Conservation (phyloP, 2,888 invertebrate genomes). For the Stenurella melanura region DNA sequence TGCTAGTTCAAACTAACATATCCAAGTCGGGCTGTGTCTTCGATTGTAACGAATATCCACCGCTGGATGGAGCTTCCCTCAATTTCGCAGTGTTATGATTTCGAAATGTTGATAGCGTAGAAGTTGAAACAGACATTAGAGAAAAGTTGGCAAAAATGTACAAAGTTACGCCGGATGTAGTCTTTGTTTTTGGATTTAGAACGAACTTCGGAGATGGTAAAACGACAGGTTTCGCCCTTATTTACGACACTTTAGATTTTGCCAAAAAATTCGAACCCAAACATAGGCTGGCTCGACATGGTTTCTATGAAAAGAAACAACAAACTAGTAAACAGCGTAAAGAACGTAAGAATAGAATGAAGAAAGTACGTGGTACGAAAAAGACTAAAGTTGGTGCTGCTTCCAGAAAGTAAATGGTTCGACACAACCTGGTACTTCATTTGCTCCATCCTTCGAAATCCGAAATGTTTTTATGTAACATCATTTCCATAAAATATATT, state of each 20-base stretch:
- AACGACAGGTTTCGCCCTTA: slow-evolving; percentile 96
- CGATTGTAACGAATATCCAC: too few relatives aligned
- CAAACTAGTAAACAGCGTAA: slow-evolving; percentile 99
- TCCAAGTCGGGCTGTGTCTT: too few relatives aligned
- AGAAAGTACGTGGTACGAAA: slow-evolving; percentile 99
- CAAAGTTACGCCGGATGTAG: slow-evolving; percentile 96
- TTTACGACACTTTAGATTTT: slow-evolving; percentile 97
- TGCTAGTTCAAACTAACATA: too few relatives aligned
- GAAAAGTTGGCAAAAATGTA: slow-evolving; percentile 98
- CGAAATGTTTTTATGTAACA: too few relatives aligned
- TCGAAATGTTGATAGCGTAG: too few relatives aligned
- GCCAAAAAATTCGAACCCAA: slow-evolving; percentile 99
- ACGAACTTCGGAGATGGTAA: slow-evolving; percentile 99
- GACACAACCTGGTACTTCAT: too few relatives aligned
- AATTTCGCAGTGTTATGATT: too few relatives aligned
- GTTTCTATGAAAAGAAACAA: slow-evolving; percentile 93
- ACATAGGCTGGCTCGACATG: slow-evolving; percentile 95
- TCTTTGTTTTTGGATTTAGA: slow-evolving; percentile 97
- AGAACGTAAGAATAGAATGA: slow-evolving; percentile 99
- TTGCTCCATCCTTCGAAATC: too few relatives aligned
- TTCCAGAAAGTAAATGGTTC: slow-evolving; percentile 87
- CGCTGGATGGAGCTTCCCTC: too few relatives aligned
- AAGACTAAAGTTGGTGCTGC: slow-evolving; percentile 98
- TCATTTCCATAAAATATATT: too few relatives aligned
- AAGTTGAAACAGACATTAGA: slow-evolving; percentile 96